phyloP scores from a whole-genome alignment of 2,888 invertebrate genomes.

The Dynastes grantii region DNA sequence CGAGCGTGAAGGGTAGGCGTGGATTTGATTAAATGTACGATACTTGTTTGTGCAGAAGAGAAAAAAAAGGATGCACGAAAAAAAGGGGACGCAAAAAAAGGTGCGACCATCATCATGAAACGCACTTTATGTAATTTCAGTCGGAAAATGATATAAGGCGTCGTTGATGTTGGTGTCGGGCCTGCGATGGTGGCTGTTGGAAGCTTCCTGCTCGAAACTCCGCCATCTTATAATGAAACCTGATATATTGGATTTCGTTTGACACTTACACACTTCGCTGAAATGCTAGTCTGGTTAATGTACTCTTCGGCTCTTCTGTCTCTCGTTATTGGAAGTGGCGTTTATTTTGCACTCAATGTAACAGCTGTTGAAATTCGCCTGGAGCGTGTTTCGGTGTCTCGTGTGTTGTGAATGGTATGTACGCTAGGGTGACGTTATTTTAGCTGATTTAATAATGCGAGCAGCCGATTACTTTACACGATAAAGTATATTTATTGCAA shows the following conservation, averaged over 20 bases:
- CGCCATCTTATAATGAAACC: conserved; percentile 41
- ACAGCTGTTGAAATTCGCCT: conserved; percentile 44
- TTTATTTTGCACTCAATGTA: conserved; percentile 41
- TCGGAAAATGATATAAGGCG: conserved; percentile 24
- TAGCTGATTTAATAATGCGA: too few relatives aligned
- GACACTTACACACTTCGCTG: conserved; percentile 43
- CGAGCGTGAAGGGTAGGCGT: conserved; percentile 42
- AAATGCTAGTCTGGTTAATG: conserved; percentile 46
- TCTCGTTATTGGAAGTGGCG: conserved; percentile 44
- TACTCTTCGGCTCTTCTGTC: conserved; percentile 44
- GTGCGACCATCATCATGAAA: conserved; percentile 32
- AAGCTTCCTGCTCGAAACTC: background rate
- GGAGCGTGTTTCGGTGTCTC: conserved; percentile 15
- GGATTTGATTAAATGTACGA: conserved; percentile 46
- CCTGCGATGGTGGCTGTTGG: background rate
- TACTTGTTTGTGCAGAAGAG: conserved; percentile 28
- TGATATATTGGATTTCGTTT: conserved; percentile 51
- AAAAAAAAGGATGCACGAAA: conserved; percentile 19
- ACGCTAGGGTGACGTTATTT: too few relatives aligned
- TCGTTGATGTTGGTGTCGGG: conserved; percentile 5
- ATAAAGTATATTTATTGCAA: too few relatives aligned
- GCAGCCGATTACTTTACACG: too few relatives aligned
- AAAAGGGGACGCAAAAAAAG: conserved; percentile 32
- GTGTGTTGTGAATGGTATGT: background rate
- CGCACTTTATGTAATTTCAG: conserved; percentile 40